Evolutionary conservation across 2,797 vertebrate genomes (phyloP), one percentile per base, ranked within the genome.

Genomic region (Enteromius thamalakanensis): DNA sequence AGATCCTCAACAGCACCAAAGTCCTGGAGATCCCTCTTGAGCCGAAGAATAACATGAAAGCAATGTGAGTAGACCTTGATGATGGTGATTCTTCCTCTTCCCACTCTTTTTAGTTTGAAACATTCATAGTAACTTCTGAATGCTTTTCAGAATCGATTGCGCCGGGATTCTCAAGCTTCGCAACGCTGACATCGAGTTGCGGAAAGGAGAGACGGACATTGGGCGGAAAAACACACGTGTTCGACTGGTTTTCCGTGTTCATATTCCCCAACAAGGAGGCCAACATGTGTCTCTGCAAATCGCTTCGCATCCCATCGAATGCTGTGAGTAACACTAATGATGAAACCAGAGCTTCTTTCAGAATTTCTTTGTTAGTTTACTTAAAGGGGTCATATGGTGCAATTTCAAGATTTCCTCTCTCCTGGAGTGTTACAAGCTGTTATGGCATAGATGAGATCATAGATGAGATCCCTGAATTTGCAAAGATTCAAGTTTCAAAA

Each of bases 21-120:
- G 96, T 99, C 71, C 90, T 99, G 1, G 98, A 99, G 94, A 99
- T 99, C 83, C 98, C 98, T 0, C 84, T 99, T 91, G 97, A 99
- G 89, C 98, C 98, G 7, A 98, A 99, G 91, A 98, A 96, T 96
- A 98, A 96, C 94, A 99, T 99, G 98, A 97, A 95, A 91, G 98
- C 98, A 34, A 96, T 96, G 98, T 99, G 92, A 96, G 97, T 58
- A 53, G 29, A 58, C 23, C 1, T 37, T 23, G n/a, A 3, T 15
- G 11, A 29, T 23, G 7, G 14, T 15, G 19, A 8, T 40, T 23
- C 12, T 40, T 40, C 14, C 3, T 40, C 49, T 1, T 68, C 3
- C 19, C 5, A 0, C 9, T 47, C 51, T 26, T 21, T 42, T 72
- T 6, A 11, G 3, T 60, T 76, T 62, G 29, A 64, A 62, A 64